These are phyloP conservation scores for Gobiocypris rarus DNA, from an alignment of 2,113 vertebrate species.

Conservation along the genomic window DNA sequence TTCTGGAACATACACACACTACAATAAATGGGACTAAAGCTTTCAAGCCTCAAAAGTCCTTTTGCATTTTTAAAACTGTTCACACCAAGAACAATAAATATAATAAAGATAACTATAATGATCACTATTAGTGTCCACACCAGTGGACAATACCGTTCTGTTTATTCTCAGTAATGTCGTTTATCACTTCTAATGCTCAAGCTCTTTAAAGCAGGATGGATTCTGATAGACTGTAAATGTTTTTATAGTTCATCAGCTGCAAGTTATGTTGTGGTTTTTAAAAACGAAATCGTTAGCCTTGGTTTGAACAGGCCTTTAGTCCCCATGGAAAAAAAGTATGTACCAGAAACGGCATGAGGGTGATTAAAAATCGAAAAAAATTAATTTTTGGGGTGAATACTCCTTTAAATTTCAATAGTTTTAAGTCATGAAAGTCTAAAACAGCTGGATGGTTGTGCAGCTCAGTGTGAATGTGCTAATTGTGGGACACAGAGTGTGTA, in stretches of 20 bases:
- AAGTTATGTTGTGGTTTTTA: too few relatives aligned
- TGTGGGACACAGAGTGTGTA: background rate
- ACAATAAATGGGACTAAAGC: background rate
- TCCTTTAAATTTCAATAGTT: background rate
- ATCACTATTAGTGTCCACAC: too few relatives aligned
- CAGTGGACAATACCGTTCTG: too few relatives aligned
- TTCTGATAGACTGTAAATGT: too few relatives aligned
- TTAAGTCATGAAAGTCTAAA: conserved; percentile 10
- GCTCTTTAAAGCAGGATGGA: too few relatives aligned
- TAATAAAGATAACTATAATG: too few relatives aligned
- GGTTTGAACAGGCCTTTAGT: background rate
- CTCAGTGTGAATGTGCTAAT: background rate
- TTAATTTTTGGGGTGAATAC: background rate
- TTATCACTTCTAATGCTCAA: too few relatives aligned
- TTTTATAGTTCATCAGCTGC: too few relatives aligned
- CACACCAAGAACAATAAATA: too few relatives aligned
- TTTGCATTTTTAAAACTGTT: background rate
- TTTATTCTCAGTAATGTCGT: too few relatives aligned
- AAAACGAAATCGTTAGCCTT: too few relatives aligned
- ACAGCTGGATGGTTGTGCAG: conserved; percentile 4
- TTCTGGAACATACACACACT: background rate
- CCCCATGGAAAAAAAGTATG: background rate
- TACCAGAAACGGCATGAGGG: background rate
- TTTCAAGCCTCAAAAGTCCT: background rate
- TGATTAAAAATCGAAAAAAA: background rate